Evolutionary conservation across 1,140 invertebrate species (phyloP).

Genomic region (Steinernema khuongi): DNA sequence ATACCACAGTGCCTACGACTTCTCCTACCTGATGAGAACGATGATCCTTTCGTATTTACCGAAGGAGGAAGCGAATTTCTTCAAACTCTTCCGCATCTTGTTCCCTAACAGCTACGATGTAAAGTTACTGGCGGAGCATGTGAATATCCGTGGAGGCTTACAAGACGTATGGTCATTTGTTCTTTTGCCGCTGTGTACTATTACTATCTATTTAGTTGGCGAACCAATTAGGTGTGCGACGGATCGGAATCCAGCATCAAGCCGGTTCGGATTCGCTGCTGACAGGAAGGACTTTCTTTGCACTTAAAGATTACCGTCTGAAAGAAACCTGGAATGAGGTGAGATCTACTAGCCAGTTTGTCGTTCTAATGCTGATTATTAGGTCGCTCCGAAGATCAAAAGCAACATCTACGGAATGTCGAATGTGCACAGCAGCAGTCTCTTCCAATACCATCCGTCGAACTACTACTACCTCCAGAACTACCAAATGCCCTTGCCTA

Average conservation of each 20-base stretch:
- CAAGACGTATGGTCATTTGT: conserved; percentile 72
- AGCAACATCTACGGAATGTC: too few relatives aligned
- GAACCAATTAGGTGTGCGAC: conserved; percentile 63
- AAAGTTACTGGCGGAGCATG: conserved; percentile 95
- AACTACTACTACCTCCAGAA: too few relatives aligned
- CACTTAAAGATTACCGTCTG: too few relatives aligned
- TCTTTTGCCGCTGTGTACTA: background rate
- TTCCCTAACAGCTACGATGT: conserved; percentile 96
- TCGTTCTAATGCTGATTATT: too few relatives aligned
- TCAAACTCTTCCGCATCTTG: conserved; percentile 68
- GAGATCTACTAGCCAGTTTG: too few relatives aligned
- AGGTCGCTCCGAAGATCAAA: too few relatives aligned
- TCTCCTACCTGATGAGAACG: conserved; percentile 19
- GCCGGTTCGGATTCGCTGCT: conserved; percentile 91
- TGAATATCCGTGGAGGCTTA: conserved; percentile 77
- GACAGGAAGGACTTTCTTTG: conserved; percentile 94
- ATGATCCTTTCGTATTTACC: conserved; percentile 25
- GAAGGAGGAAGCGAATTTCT: background rate
- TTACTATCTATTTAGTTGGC: conserved; percentile 41
- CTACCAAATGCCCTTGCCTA: too few relatives aligned
- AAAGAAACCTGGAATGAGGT: too few relatives aligned
- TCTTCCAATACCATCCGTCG: too few relatives aligned
- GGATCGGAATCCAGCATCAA: conserved; percentile 92
- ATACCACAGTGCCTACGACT: conserved; percentile 16
- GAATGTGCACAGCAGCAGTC: too few relatives aligned